A percentile compares a stretch with the other conserved stretches of the same genome.
phyloP scores from a whole-genome alignment of 1,140 invertebrate genomes.

The Drosophila pruinosa region DNA sequence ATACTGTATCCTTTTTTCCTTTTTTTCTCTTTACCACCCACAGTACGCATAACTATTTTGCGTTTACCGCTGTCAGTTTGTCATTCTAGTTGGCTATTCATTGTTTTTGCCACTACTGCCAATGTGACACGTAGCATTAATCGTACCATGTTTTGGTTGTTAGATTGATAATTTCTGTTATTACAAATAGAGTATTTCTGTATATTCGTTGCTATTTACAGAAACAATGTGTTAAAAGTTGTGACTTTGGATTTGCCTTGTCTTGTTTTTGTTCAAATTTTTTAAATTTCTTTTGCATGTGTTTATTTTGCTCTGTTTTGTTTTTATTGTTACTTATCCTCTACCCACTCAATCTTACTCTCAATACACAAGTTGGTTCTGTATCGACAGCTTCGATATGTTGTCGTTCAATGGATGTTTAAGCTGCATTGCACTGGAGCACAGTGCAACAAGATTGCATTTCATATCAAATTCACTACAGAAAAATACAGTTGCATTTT shows the following conservation, averaged over 20 bases:
- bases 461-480: neutral
- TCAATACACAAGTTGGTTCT: slow-evolving; percentile 8
- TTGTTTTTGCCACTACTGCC: slow-evolving; percentile 28
- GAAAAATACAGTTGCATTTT: neutral
- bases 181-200: slow-evolving; percentile 5
- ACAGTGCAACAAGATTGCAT: slow-evolving; percentile 46
- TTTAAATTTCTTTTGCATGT: slow-evolving; percentile 64
- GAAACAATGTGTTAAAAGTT: slow-evolving; percentile 24
- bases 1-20: slow-evolving; percentile 51
- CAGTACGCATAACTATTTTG: slow-evolving; percentile 49
- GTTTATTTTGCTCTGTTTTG: slow-evolving; percentile 33
- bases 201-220: slow-evolving; percentile 18
- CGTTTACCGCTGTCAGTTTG: slow-evolving; percentile 69
- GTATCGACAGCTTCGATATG: slow-evolving; percentile 9
- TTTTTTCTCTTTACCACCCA: neutral
- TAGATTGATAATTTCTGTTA: slow-evolving; percentile 63
- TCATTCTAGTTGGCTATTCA: slow-evolving; percentile 62
- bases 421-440: slow-evolving; percentile 23
- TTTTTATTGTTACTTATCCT: slow-evolving; percentile 12
- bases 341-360: slow-evolving; percentile 16
- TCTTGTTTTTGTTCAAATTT: slow-evolving; percentile 47
- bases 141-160: slow-evolving; percentile 52
- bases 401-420: slow-evolving; percentile 22
- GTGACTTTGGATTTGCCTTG: too few relatives aligned
- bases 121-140: slow-evolving; percentile 72